Evolutionary conservation across 2,888 invertebrate species (phyloP).

Genomic region (Dendrolimus pini): DNA sequence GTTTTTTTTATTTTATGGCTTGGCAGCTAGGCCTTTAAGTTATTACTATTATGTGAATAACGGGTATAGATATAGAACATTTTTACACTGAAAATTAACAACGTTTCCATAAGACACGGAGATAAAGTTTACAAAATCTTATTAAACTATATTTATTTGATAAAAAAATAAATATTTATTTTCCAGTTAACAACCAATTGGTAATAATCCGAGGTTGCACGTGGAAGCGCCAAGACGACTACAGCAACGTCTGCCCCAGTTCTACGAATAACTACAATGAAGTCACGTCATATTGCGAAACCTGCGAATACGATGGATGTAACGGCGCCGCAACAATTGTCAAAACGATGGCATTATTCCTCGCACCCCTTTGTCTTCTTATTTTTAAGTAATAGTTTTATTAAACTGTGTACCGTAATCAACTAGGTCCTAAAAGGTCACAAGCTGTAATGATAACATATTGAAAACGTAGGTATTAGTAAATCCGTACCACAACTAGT

Average conservation of each 20-base stretch:
- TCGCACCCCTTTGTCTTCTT: conserved; percentile 52
- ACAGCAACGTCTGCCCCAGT: conserved; percentile 67
- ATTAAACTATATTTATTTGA: too few species aligned
- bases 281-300: conserved; percentile 78
- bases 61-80: too few species aligned
- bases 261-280: conserved; percentile 65
- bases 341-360: conserved; percentile 55
- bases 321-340: conserved; percentile 74
- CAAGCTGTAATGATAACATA: too few species aligned
- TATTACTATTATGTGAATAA: too few species aligned
- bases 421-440: too few species aligned
- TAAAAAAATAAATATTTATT: conserved; percentile 2
- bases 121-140: too few species aligned
- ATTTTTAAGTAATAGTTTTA: conserved; percentile 52
- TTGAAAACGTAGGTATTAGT: too few species aligned
- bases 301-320: conserved; percentile 82
- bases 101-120: too few species aligned
- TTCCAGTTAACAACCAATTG: conserved; percentile 71
- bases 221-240: conserved; percentile 73
- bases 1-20: too few species aligned
- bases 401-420: conserved; percentile 1
- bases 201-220: conserved; percentile 77
- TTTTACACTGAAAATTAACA: too few species aligned
- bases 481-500: too few species aligned
- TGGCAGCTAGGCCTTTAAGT: too few species aligned